These are phyloP conservation scores for Dromococcyx pavoninus DNA, from an alignment of 2,797 vertebrate species.

Conservation along the genomic window DNA sequence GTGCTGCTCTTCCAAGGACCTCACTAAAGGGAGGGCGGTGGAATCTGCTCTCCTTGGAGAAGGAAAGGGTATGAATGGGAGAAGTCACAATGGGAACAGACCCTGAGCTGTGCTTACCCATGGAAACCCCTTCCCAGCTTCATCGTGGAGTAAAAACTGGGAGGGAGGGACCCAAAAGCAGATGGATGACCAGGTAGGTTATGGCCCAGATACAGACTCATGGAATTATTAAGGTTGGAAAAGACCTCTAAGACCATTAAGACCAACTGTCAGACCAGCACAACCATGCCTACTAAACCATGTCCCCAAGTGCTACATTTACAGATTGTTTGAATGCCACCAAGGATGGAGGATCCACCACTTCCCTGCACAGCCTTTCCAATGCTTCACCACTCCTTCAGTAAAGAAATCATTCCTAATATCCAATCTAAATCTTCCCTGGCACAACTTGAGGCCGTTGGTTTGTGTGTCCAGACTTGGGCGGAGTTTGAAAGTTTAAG, in stretches of 20 bases:
- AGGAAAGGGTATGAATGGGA: background rate
- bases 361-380: too few relatives aligned
- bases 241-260: too few relatives aligned
- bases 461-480: fast-evolving
- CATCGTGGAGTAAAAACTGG: fast-evolving
- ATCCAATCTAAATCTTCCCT: too few relatives aligned
- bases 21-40: background rate
- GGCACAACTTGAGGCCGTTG: background rate
- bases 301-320: too few relatives aligned
- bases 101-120: background rate
- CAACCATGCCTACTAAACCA: too few relatives aligned
- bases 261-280: too few relatives aligned
- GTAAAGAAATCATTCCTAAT: too few relatives aligned
- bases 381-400: too few relatives aligned
- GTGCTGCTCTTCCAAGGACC: background rate
- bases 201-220: background rate
- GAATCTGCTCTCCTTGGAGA: background rate
- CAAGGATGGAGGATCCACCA: too few relatives aligned
- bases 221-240: too few relatives aligned
- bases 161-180: background rate
- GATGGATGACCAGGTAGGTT: background rate
- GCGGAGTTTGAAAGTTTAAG: background rate
- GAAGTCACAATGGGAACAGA: background rate
- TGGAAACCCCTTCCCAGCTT: background rate
- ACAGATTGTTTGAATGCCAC: too few relatives aligned